These are phyloP conservation scores for Heterodera filipjevi DNA, from an alignment of 2,888 invertebrate species.

Conservation along the genomic window DNA sequence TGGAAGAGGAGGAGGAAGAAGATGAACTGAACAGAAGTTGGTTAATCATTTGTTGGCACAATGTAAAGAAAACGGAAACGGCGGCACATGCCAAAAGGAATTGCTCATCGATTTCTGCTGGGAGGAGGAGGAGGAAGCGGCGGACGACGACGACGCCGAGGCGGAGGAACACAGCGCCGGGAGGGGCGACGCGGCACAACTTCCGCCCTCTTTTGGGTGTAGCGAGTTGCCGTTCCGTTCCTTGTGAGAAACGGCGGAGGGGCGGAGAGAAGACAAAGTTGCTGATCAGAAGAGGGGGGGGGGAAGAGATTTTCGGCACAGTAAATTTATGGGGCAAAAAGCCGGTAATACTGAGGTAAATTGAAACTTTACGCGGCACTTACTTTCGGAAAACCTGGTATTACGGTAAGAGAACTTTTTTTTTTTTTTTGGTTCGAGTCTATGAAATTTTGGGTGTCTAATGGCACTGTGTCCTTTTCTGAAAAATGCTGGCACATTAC, in stretches of 20 bases:
- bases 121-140: conserved; percentile 3
- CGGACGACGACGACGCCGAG: conserved; percentile 15
- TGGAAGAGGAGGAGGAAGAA: conserved; percentile 7
- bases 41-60: no score
- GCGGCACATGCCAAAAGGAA: conserved; percentile 1
- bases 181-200: neutral
- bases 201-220: neutral
- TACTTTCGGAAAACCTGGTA: no score
- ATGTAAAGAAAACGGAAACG: neutral
- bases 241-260: neutral
- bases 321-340: no score
- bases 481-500: no score
- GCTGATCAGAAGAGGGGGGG: conserved; percentile 10
- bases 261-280: conserved; percentile 24
- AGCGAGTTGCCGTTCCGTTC: neutral
- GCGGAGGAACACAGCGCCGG: conserved; percentile 11
- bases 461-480: no score
- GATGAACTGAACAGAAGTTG: conserved; percentile 3
- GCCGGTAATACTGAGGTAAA: no score
- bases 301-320: no score
- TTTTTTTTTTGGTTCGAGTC: no score
- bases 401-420: no score
- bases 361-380: no score
- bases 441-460: no score
- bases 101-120: neutral